Conservation (phyloP, 2,113 vertebrate genomes). For the Lipotes vexillifer region DNA sequence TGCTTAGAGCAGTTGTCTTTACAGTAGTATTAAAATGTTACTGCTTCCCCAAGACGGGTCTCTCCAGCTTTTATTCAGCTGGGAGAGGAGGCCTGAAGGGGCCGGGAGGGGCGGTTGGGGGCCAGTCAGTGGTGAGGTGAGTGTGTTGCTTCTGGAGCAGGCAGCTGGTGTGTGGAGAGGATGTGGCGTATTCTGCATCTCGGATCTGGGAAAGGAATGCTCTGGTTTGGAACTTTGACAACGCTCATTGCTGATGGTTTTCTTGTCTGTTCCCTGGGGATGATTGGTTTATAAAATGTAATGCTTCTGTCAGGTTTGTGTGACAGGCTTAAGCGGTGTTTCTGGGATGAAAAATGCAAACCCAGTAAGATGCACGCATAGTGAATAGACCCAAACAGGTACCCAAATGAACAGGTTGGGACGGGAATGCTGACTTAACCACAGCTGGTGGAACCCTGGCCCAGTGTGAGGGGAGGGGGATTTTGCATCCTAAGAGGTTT, state of each 20-base stretch:
- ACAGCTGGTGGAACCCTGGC: background rate
- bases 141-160: background rate
- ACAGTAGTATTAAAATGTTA: slow-evolving; percentile 36
- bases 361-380: background rate
- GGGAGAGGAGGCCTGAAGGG: slow-evolving; percentile 18
- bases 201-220: slow-evolving; percentile 21
- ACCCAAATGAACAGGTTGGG: background rate
- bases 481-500: background rate
- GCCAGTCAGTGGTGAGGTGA: slow-evolving; percentile 5
- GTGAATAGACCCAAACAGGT: slow-evolving; percentile 6
- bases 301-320: slow-evolving; percentile 48
- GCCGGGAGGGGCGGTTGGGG: background rate
- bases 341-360: slow-evolving; percentile 43
- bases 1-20: slow-evolving; percentile 42
- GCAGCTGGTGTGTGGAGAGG: slow-evolving; percentile 43
- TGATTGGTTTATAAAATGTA: slow-evolving; percentile 37
- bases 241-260: slow-evolving; percentile 28
- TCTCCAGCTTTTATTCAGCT: background rate
- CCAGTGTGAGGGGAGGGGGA: background rate
- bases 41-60: background rate
- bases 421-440: background rate
- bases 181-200: slow-evolving; percentile 58
- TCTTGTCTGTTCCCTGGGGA: slow-evolving; percentile 19
- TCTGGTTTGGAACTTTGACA: slow-evolving; percentile 44
- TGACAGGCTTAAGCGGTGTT: slow-evolving; percentile 44